Evolutionary conservation across 2,797 vertebrate genomes (phyloP), one percentile per base, ranked within the genome.

Genomic region (Micropoecilia bifurca): DNA sequence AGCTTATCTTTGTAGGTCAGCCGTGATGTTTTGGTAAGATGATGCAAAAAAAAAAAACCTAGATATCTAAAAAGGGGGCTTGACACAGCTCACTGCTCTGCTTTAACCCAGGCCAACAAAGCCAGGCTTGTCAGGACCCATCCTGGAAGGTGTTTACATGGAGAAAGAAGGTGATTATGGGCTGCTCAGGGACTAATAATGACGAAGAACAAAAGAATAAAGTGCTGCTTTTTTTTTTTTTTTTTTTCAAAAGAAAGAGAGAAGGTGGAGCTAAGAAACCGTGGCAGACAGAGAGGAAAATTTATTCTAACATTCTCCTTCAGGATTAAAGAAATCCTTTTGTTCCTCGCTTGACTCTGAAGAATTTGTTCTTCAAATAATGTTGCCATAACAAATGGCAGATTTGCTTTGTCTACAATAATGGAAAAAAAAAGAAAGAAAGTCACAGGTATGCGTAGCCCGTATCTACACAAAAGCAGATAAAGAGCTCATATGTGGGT

Each of bases 371-470:
- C 30, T 86, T 69, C 28, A 73, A 43, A 71, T 84, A 41, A 77
- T 91, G 80, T 87, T 92, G 84, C 82, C 83, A 92, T 88, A 82
- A 91, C 83, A 83, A 22, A 45, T 71, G 12, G 4, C 10, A 72
- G 83, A 73, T 91, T 91, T 94, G 90, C 76, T 93, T 89, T 92
- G 92, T 92, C 90, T 91, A 90, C 90, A 86, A 14, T 13, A 50
- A 53, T 30, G 71, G 69, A 68, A 63, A 46, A 79, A 71, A 43
- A 43, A 47, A 20, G 20, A 50, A 50, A 50, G 85, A 87, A 81
- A 87, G 75, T 76, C 74, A 28, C 20, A 71, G 88, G 91, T 89
- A 91, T 89, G 90, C 55, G 30, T 53, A 74, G 59, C 83, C 47
- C 68, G 6, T 77, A 87, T 88, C 85, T 87, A 59, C 4, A 68